Evolutionary conservation across 2,113 vertebrate genomes (phyloP).

Genomic region (Oriolus oriolus): DNA sequence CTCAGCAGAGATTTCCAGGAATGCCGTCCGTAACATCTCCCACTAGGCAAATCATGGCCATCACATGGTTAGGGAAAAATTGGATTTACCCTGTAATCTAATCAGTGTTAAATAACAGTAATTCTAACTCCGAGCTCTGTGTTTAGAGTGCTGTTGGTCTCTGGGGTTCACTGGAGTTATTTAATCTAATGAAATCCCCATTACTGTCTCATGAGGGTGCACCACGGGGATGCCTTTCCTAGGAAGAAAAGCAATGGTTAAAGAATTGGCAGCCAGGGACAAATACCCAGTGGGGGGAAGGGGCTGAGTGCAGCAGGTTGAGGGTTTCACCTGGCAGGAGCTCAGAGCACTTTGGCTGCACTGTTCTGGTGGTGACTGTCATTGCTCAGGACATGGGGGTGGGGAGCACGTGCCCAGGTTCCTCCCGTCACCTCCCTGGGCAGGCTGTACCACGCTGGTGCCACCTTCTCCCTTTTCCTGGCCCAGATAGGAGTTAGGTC

Average conservation of each 20-base stretch:
- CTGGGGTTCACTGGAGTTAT: conserved; percentile 40
- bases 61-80: conserved; percentile 22
- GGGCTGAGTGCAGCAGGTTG: not conserved
- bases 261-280: not conserved
- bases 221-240: not conserved
- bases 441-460: not conserved
- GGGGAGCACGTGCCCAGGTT: not conserved
- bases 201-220: conserved; percentile 40
- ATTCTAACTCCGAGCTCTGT: conserved; percentile 26
- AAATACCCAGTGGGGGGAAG: not conserved
- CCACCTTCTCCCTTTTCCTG: not conserved
- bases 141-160: conserved; percentile 53
- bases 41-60: not conserved
- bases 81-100: conserved; percentile 64
- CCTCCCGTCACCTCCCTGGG: not conserved
- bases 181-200: conserved; percentile 66
- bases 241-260: not conserved
- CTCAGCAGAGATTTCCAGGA: conserved; percentile 9
- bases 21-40: not conserved
- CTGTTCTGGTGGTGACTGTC: not conserved
- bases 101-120: conserved; percentile 64
- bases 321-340: not conserved
- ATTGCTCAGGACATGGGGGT: accelerated
- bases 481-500: accelerated
- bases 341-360: not conserved